Percentiles rank a stretch among this genome's conserved stretches.
phyloP scores from a whole-genome alignment of 2,888 invertebrate genomes.

The Aethes cnicana region DNA sequence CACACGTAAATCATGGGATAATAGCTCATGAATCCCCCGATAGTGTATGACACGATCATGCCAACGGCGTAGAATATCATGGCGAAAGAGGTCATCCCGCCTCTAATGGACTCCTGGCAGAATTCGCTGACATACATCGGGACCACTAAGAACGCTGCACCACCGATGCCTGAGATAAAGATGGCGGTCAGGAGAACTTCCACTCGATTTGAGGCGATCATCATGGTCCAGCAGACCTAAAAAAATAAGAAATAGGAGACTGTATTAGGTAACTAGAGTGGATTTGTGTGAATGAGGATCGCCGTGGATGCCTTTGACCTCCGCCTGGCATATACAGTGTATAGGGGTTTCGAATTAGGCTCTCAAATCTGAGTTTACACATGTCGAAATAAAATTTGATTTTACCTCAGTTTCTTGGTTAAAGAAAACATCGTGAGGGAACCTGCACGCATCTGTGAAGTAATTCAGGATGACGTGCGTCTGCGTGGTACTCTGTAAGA shows the following conservation, averaged over 20 bases:
- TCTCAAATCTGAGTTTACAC: no score
- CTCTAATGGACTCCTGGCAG: conserved; percentile 35
- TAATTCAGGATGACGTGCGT: no score
- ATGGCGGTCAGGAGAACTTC: conserved; percentile 31
- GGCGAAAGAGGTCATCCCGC: conserved; percentile 33
- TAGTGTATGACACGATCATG: conserved; percentile 4
- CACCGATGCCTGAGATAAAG: conserved; percentile 32
- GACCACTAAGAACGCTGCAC: conserved; percentile 30
- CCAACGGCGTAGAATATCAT: conserved; percentile 29
- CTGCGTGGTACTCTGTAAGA: no score
- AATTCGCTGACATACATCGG: conserved; percentile 35
- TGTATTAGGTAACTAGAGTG: no score
- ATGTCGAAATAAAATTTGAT: no score
- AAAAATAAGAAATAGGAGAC: conserved; percentile 8
- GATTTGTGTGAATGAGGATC: no score
- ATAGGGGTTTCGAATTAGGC: no score
- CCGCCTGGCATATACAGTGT: no score
- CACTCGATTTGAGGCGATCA: conserved; percentile 25
- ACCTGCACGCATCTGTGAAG: no score
- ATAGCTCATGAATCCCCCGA: conserved; percentile 33
- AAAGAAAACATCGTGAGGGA: no score
- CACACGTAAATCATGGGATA: conserved; percentile 25
- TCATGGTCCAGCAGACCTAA: conserved; percentile 33
- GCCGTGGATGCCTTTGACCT: no score
- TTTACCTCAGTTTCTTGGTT: no score